These are phyloP conservation scores for Danaus plexippus DNA, from an alignment of 1,140 invertebrate genomes.

Conservation along the genomic window DNA sequence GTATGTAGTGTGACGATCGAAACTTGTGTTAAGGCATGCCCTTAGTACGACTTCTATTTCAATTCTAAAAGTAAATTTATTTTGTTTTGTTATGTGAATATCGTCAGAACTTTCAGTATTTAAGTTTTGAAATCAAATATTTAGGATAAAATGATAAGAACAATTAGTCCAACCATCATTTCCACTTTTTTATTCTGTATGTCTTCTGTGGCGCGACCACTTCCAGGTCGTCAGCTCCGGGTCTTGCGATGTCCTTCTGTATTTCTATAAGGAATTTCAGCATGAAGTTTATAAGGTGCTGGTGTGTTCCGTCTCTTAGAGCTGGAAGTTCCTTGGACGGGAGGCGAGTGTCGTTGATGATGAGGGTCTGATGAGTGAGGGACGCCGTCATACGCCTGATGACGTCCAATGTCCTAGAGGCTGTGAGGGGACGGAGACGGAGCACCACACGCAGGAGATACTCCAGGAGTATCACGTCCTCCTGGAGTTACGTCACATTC, in stretches of 20 bases:
- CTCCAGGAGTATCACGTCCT: constrained; percentile 77
- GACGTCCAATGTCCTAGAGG: constrained; percentile 73
- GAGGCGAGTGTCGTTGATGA: constrained; percentile 69
- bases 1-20: no score
- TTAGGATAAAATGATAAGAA: no score
- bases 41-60: no score
- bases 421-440: constrained; percentile 75
- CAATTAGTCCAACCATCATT: constrained; percentile 24
- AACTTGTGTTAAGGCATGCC: no score
- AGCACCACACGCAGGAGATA: constrained; percentile 81
- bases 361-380: constrained; percentile 77
- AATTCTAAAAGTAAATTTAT: no score
- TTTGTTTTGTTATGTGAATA: no score
- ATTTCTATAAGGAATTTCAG: constrained; percentile 50
- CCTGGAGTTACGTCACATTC: constrained; percentile 50
- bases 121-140: no score
- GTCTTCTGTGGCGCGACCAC: constrained; percentile 44
- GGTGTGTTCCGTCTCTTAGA: constrained; percentile 52
- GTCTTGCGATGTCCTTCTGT: constrained; percentile 52
- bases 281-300: constrained; percentile 54
- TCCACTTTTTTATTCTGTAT: constrained; percentile 58
- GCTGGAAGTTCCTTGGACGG: constrained; percentile 59
- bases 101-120: no score
- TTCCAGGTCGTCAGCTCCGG: constrained; percentile 49
- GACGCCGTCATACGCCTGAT: constrained; percentile 76